These are phyloP conservation scores for Nicator chloris DNA, from an alignment of 2,113 vertebrate genomes.

Conservation along the genomic window DNA sequence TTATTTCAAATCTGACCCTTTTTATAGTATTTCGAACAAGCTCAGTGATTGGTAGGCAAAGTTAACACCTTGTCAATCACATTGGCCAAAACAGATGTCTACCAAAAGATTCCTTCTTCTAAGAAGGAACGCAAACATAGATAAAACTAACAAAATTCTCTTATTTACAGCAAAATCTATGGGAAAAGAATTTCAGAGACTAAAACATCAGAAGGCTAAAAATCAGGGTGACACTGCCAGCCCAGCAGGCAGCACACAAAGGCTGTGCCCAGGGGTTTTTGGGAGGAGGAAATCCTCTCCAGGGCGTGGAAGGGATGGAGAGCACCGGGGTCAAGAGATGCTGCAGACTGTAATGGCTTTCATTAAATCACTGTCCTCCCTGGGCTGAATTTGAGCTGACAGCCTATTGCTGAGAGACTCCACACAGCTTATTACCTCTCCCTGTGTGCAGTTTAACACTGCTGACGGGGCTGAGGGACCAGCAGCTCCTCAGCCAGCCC, in stretches of 20 bases:
- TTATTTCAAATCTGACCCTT: too few relatives aligned
- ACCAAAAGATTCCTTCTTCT: too few relatives aligned
- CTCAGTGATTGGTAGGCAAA: too few relatives aligned
- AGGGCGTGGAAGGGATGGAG: not conserved
- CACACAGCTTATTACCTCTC: not conserved
- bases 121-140: too few relatives aligned
- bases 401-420: not conserved
- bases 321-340: not conserved
- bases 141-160: too few relatives aligned
- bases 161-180: too few relatives aligned
- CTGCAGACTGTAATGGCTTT: not conserved
- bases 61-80: too few relatives aligned
- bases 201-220: too few relatives aligned
- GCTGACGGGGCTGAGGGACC: not conserved
- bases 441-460: not conserved
- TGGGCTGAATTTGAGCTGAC: constrained; percentile 18
- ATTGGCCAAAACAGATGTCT: too few relatives aligned
- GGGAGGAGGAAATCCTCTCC: not conserved
- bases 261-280: accelerated
- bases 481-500: not conserved
- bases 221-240: too few relatives aligned
- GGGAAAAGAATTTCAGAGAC: too few relatives aligned
- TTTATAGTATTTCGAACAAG: too few relatives aligned
- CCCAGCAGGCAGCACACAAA: not conserved
- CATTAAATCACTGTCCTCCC: constrained; percentile 25